These are phyloP conservation scores for Heterotilapia buettikoferi DNA, from an alignment of 2,113 vertebrate genomes.

Conservation along the genomic window DNA sequence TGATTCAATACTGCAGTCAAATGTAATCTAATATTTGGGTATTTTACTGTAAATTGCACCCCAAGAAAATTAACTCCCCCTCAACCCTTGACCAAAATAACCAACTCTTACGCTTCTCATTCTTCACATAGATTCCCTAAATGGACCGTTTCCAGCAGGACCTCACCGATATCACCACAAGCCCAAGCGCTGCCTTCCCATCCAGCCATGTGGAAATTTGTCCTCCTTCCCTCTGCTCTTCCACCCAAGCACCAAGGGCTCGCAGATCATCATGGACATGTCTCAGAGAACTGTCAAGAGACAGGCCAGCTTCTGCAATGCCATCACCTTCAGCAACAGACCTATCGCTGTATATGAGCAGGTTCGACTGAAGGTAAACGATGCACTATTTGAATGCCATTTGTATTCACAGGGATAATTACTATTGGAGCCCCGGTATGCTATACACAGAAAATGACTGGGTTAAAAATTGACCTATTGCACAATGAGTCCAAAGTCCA, in stretches of 20 bases:
- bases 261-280: slow-evolving; percentile 94
- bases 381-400: not conserved
- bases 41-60: not conserved
- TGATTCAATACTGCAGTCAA: not conserved
- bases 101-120: not conserved
- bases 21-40: not conserved
- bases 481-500: not conserved
- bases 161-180: slow-evolving; percentile 90
- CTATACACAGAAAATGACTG: not conserved
- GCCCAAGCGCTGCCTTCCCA: slow-evolving; percentile 84
- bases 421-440: not conserved
- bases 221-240: slow-evolving; percentile 88
- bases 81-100: not conserved
- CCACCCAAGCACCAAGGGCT: slow-evolving; percentile 93
- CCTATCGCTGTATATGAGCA: slow-evolving; percentile 90
- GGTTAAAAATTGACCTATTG: not conserved
- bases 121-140: slow-evolving; percentile 79
- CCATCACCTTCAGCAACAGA: slow-evolving; percentile 95
- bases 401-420: not conserved
- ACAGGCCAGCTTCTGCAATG: slow-evolving; percentile 96
- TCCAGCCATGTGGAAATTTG: slow-evolving; percentile 75
- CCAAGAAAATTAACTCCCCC: not conserved
- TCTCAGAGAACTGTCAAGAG: slow-evolving; percentile 90
- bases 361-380: slow-evolving; percentile 87
- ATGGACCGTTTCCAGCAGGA: slow-evolving; percentile 79